Evolutionary conservation across 2,888 invertebrate genomes (phyloP).

Genomic region (Dusona sp.): DNA sequence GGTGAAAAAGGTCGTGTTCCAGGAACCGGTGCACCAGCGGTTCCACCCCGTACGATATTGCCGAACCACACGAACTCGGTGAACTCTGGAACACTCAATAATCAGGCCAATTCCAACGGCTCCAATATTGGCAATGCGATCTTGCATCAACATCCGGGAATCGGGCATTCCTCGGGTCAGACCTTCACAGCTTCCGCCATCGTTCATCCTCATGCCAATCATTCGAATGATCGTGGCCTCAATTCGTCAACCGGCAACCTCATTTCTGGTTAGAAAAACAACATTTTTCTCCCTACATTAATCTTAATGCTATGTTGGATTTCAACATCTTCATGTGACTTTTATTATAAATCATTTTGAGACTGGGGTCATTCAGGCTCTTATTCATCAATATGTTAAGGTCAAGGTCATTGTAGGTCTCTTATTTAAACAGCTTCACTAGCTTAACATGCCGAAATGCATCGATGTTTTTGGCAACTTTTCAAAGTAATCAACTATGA

Average conservation of each 20-base stretch:
- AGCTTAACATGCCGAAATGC: too few species aligned
- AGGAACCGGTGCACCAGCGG: slow-evolving; percentile 80
- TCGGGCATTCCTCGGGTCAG: slow-evolving; percentile 80
- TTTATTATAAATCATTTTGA: too few species aligned
- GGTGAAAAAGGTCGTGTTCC: slow-evolving; percentile 67
- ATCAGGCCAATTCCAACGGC: slow-evolving; percentile 38
- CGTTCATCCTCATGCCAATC: slow-evolving; percentile 83
- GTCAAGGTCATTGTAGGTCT: too few species aligned
- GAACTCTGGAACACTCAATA: slow-evolving; percentile 3
- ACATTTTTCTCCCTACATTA: not conserved
- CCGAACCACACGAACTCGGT: slow-evolving; percentile 73
- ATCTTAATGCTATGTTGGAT: too few species aligned
- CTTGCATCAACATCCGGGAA: slow-evolving; percentile 73
- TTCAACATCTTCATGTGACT: too few species aligned
- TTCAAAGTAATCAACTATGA: too few species aligned
- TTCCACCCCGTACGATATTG: slow-evolving; percentile 81
- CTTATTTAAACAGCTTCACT: too few species aligned
- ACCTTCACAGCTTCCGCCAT: slow-evolving; percentile 82
- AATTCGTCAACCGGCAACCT: slow-evolving; percentile 69
- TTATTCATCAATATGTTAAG: too few species aligned
- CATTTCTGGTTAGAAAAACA: slow-evolving; percentile 77
- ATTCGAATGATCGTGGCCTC: slow-evolving; percentile 78
- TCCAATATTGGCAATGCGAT: slow-evolving; percentile 61
- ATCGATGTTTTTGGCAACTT: too few species aligned
- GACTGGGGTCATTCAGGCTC: too few species aligned